Evolutionary conservation across 2,113 vertebrate species (phyloP), one percentile per base, ranked within the genome.

Genomic region (Chitala chitala): DNA sequence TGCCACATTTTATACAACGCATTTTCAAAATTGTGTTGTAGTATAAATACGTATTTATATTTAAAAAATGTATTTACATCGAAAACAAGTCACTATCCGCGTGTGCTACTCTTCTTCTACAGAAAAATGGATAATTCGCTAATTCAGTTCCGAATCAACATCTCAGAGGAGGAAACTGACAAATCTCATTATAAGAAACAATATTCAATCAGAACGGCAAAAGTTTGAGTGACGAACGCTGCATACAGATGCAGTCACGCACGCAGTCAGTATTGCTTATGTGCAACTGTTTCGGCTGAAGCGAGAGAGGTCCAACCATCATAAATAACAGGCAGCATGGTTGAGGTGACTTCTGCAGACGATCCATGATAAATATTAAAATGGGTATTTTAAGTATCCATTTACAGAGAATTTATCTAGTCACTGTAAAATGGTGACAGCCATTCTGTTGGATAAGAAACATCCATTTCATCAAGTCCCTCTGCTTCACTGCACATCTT

Each of bases 371-470:
- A 71, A 22, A n/a, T 55, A 55, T 54, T 40, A 71, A 8, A 15
- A 55, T 10, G 6, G 12, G 12, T 42, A 56, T 71, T 71, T 24
- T 56, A 71, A 33, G 13, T 42, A 71, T 71, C 31, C 31, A 54
- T 44, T 71, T 26, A 71, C 17, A 51, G 44, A 69, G 24, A 17
- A 26, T 68, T 26, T 46, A 68, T 15, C 46, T 33, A 44, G 70
- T 42, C 1, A 26, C 59, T 55, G 20, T 20, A 46, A 44, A 31
- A 44, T 22, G 29, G 1, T 10, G 15, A 51, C 26, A 69, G 68
- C 10, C n/a, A 59, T 72, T 61, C 17, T 51, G 48, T 20, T 13
- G n/a, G 61, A 20, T 65, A 15, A 36, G 26, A 22, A 48, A 17
- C 17, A 48, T 9, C 38, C 17, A n/a, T 48, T 46, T 42, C 38